Evolutionary conservation across 2,888 invertebrate genomes (phyloP), one percentile per base, ranked within the genome.

Genomic region (Cephus spinipes): DNA sequence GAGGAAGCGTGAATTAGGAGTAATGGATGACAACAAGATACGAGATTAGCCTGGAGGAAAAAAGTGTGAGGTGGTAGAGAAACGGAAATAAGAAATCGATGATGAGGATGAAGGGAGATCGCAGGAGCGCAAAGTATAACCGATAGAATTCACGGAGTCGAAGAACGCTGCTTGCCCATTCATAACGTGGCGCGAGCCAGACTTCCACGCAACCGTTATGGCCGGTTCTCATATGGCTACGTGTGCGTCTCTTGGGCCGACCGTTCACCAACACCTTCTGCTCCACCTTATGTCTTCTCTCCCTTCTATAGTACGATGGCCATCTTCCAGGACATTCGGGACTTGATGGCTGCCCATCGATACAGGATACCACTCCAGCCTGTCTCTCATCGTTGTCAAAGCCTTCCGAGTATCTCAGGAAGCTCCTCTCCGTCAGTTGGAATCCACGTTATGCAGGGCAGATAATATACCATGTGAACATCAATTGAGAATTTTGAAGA

Each of bases 171-270:
- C 71, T 71, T 71, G 71, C 71, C 71, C 71, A 71, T 71, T 71
- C 71, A 71, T 71, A 71, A 71, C 71, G 71, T 33, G 71, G 71
- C 71, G 71, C 71, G 71, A 31, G 71, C 31, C 32, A 55, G 23
- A 23, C 55, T 55, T 55, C 71, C 81, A 77, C 81, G 81, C 80
- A 81, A 82, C 84, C 83, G 84, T 82, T 82, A 83, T 76, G 76
- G 81, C 80, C 55, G 55, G 55, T 55, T 55, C 23, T 55, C 81
- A 83, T 83, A 82, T 81, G 81, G 80, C 81, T 82, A 81, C 83
- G 83, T 83, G 85, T 83, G 84, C 82, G 85, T 81, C 83, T 81
- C 83, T 83, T 23, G 23, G 23, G 55, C 55, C 23, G 55, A 55
- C 55, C 55, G 55, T 23, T 55, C 55, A 55, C 55, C 55, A 55